Base-by-base conservation (phyloP, 1,140 invertebrate species). In the Cataglyphis hispanica region DNA sequence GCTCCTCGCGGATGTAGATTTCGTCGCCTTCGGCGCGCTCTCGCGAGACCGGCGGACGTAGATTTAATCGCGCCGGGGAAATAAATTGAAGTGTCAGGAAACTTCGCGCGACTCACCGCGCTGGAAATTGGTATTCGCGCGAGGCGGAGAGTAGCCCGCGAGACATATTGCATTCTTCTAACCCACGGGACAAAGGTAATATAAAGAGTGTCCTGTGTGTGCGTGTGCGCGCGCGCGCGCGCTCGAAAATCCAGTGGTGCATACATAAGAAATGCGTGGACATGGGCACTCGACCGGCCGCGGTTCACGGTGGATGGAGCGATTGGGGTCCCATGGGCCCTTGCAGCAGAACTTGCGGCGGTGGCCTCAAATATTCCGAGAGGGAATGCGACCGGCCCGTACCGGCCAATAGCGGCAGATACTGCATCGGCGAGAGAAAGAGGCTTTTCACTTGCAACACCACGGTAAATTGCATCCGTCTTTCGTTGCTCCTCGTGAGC, bases 241-340 rank as follows among this genome's bases (percentile, higher is more conserved):
- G 8, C 16, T 19, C 50, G 56, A 58, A 58, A 13, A 37, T 72
- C 22, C 89, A 97, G 96, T 97, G 97, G 97, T 97, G 97, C 93
- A 96, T 95, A 76, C 94, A 94, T 81, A 96, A 96, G 53, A 93
- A 96, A 81, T 97, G 97, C 93, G 96, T 97, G 16, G 95, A 95
- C 80, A 96, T 97, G 86, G 96, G 96, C 0, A 95, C 96, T 40
- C 93, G 96, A 77, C 96, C 96, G 1, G 91, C 95, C 58, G 96
- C 96, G 34, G 95, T 97, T 43, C 95, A 97, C 91, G 97, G 97
- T 8, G 96, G 96, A 86, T 97, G 97, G 97, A 96, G 96, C 13
- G 91, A 95, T 25, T 97, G 96, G 96, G 94, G 95, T 27, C 77
- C 91, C 1, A 96, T 96, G 95, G 94, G 95, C 7, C 84, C 93